A percentile compares a stretch with the other conserved stretches of the same genome.
Conservation (phyloP, 2,113 vertebrate genomes). For the Microtus oregoni region DNA sequence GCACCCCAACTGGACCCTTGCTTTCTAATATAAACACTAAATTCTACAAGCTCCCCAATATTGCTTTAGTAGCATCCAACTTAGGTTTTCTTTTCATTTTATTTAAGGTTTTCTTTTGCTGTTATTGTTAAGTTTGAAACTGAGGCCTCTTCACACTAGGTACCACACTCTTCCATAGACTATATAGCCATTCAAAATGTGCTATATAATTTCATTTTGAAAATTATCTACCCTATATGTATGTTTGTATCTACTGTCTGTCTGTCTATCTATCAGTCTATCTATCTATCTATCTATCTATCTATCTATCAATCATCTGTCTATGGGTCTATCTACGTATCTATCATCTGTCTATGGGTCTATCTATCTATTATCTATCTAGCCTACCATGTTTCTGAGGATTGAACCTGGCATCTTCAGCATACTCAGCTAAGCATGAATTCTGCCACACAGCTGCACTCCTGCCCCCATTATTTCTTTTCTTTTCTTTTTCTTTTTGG, state of each 20-base stretch:
- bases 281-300: no score
- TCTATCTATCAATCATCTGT: no score
- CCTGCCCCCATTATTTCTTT: no score
- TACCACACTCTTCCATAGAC: not conserved
- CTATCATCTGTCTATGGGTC: no score
- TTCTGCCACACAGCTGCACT: no score
- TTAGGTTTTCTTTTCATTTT: not conserved
- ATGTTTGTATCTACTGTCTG: not conserved
- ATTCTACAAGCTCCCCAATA: not conserved
- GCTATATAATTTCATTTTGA: not conserved
- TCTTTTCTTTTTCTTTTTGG: no score
- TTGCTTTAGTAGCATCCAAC: not conserved
- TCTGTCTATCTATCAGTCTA: no score
- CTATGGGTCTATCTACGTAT: no score
- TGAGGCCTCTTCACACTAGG: not conserved
- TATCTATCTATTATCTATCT: no score
- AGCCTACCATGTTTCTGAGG: no score
- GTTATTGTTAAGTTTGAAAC: not conserved
- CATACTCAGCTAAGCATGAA: no score
- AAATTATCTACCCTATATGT: not conserved
- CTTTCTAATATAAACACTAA: not conserved
- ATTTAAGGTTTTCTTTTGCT: not conserved
- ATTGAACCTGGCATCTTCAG: no score
- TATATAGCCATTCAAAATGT: not conserved
- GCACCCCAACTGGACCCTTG: not conserved